phyloP scores from a whole-genome alignment of 2,888 invertebrate genomes.

The Campopleginae sp. region DNA sequence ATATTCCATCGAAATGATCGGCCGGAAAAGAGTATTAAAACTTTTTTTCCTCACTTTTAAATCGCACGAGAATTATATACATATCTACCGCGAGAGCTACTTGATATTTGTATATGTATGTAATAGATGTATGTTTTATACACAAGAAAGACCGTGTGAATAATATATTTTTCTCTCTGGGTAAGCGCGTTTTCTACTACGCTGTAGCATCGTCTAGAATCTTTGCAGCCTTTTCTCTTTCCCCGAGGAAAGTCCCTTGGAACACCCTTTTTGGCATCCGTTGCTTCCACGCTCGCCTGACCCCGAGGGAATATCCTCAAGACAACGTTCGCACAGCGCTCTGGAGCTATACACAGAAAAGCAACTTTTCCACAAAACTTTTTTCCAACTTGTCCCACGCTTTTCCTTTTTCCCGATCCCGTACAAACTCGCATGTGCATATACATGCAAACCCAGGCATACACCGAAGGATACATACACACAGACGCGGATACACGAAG shows the following conservation, averaged over 20 bases:
- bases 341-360: conserved; percentile 47
- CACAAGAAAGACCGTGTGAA: conserved; percentile 70
- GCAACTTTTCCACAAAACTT: conserved; percentile 63
- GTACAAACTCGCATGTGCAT: not conserved
- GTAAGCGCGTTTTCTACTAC: conserved; percentile 56
- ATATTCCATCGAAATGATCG: conserved; percentile 58
- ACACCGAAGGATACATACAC: not conserved
- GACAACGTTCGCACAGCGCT: conserved; percentile 46
- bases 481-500: not conserved
- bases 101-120: conserved; percentile 24
- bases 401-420: conserved; percentile 44
- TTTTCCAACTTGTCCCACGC: conserved; percentile 50
- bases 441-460: not conserved
- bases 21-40: conserved; percentile 68
- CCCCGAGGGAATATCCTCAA: conserved; percentile 62
- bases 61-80: conserved; percentile 32
- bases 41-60: conserved; percentile 52
- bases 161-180: conserved; percentile 75
- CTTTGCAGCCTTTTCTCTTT: conserved; percentile 45
- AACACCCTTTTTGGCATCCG: conserved; percentile 55
- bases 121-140: conserved; percentile 49
- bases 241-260: conserved; percentile 23
- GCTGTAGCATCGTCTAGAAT: conserved; percentile 39
- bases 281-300: conserved; percentile 54
- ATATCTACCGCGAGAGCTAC: not conserved